Percentiles rank a stretch among this genome's conserved stretches.
phyloP scores from a whole-genome alignment of 2,113 vertebrate genomes.

The Halcyon senegalensis region DNA sequence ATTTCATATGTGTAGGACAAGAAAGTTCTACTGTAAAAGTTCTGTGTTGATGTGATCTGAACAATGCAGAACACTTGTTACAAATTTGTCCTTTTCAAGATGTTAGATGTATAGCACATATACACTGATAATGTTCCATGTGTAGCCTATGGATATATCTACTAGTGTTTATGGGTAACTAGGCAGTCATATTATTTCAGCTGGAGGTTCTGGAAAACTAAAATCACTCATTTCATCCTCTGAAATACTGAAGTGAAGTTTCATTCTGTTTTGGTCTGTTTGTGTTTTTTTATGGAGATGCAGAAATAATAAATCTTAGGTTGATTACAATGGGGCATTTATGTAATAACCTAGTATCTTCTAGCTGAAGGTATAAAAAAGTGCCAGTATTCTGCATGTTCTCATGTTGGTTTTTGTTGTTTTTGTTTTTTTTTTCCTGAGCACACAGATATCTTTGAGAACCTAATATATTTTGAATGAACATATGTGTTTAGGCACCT shows the following conservation, averaged over 20 bases:
- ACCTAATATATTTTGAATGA: not conserved
- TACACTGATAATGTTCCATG: not conserved
- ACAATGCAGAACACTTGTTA: not conserved
- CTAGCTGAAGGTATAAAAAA: not conserved
- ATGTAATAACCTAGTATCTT: not conserved
- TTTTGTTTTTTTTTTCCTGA: not conserved
- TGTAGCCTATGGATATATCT: not conserved
- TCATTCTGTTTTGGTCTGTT: not conserved
- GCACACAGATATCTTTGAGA: not conserved
- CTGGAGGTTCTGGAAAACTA: not conserved
- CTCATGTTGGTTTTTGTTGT: no score
- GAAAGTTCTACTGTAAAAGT: not conserved
- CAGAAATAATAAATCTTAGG: not conserved
- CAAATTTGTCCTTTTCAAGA: not conserved
- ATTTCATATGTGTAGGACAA: not conserved
- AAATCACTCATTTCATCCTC: not conserved
- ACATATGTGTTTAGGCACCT: not conserved
- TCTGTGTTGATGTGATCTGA: not conserved
- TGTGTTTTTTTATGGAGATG: not conserved
- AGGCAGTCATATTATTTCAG: not conserved
- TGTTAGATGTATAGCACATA: not conserved
- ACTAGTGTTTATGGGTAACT: not conserved
- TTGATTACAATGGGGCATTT: not conserved
- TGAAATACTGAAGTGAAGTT: not conserved
- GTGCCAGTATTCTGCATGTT: not conserved